Percentiles rank a stretch among this genome's conserved stretches.
Conservation (phyloP, 2,797 vertebrate species). For the Coracias cyanogaster region DNA sequence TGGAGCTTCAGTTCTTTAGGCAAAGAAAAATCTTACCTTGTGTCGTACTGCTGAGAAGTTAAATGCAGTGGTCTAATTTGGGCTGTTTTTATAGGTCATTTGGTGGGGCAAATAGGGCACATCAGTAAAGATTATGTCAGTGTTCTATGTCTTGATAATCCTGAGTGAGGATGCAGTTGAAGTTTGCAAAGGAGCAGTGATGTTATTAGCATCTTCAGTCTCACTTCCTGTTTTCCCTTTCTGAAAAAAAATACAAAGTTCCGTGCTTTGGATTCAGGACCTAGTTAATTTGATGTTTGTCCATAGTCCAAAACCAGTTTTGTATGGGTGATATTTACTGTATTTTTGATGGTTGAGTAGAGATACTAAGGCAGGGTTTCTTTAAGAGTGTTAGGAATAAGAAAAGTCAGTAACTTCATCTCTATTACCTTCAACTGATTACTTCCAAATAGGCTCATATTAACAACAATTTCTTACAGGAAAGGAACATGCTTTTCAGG, state of each 20-base stretch:
- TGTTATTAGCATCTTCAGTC: not conserved
- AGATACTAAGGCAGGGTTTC: not conserved
- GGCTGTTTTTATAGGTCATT: not conserved
- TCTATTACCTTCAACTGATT: not conserved
- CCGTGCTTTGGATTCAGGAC: not conserved
- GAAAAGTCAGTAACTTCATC: not conserved
- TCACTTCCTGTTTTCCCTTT: not conserved
- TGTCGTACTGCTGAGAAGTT: not conserved
- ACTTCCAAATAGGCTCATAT: not conserved
- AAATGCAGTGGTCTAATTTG: not conserved
- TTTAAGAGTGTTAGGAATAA: not conserved
- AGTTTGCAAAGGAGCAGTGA: not conserved
- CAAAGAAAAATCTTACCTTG: not conserved
- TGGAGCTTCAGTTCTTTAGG: not conserved
- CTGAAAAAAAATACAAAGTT: not conserved
- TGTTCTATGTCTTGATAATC: not conserved
- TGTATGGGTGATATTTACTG: not conserved
- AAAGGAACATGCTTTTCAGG: not conserved
- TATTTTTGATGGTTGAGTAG: not conserved
- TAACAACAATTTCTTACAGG: not conserved
- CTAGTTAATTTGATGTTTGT: not conserved
- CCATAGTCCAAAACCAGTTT: not conserved
- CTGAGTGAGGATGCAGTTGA: not conserved
- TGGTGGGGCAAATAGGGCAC: not conserved
- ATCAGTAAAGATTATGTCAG: not conserved